Percentiles rank a stretch among this genome's conserved stretches.
phyloP scores from a whole-genome alignment of 2,888 invertebrate species.

The Brachycybe producta region DNA sequence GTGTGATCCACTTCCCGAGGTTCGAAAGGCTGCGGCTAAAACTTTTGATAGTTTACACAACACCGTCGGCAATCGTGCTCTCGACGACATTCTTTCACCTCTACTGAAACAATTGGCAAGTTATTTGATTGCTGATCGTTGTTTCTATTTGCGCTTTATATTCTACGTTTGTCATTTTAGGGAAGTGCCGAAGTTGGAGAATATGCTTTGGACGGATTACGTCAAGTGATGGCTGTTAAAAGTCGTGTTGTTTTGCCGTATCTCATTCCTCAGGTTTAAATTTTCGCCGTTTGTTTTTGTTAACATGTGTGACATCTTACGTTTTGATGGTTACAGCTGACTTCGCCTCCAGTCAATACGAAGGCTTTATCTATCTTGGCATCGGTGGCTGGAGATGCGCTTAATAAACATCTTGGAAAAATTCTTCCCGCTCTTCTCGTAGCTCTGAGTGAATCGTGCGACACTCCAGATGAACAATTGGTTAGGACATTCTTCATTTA shows the following conservation, averaged over 20 bases:
- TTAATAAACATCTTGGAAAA: conserved; percentile 77
- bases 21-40: conserved; percentile 81
- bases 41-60: conserved; percentile 93
- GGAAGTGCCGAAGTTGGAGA: conserved; percentile 68
- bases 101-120: conserved; percentile 63
- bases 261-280: conserved; percentile 68
- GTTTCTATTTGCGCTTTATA: not conserved
- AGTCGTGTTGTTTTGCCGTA: conserved; percentile 90
- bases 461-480: conserved; percentile 44
- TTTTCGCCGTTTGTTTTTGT: not conserved
- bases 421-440: conserved; percentile 80
- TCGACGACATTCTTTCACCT: conserved; percentile 91
- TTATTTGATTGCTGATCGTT: conserved; percentile 7
- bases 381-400: conserved; percentile 84
- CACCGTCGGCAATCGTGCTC: conserved; percentile 79
- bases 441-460: conserved; percentile 49
- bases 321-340: conserved; percentile 48
- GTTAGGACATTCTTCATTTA: too few relatives aligned
- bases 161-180: conserved; percentile 29
- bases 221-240: conserved; percentile 95
- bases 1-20: conserved; percentile 84
- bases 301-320: not conserved
- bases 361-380: conserved; percentile 86
- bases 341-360: conserved; percentile 76
- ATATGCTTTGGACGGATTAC: conserved; percentile 83